phyloP scores from a whole-genome alignment of 2,888 invertebrate genomes.

The Nebria brevicollis region DNA sequence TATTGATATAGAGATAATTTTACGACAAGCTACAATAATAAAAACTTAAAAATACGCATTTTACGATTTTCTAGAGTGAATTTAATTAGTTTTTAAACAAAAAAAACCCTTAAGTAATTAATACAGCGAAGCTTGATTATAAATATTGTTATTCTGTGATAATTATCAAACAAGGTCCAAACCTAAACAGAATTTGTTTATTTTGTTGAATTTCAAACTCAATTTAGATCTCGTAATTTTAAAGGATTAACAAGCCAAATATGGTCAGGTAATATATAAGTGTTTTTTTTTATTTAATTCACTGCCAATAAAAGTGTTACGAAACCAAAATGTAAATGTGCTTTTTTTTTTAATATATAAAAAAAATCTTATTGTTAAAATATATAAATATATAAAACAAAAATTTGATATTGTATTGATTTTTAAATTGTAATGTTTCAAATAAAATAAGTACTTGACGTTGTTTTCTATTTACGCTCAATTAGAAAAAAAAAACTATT shows the following conservation, averaged over 20 bases:
- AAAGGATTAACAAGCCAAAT: too few relatives aligned
- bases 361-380: slow-evolving; percentile 20
- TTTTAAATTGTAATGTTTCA: slow-evolving; percentile 31
- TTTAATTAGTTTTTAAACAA: not conserved
- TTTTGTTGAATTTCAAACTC: too few relatives aligned
- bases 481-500: not conserved
- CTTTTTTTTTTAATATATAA: slow-evolving; percentile 25
- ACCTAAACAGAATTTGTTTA: too few relatives aligned
- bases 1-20: slow-evolving; percentile 67
- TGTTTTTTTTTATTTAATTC: not conserved
- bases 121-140: not conserved
- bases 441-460: slow-evolving; percentile 24
- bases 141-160: slow-evolving; percentile 37
- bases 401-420: slow-evolving; percentile 20
- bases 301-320: slow-evolving; percentile 5
- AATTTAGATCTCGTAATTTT: too few relatives aligned
- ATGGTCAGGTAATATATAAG: too few relatives aligned
- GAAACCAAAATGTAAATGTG: slow-evolving; percentile 16
- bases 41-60: not conserved
- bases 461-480: not conserved
- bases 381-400: not conserved
- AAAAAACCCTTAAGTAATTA: not conserved
- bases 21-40: slow-evolving; percentile 51
- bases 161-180: not conserved
- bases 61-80: not conserved